Evolutionary conservation across 2,888 invertebrate genomes (phyloP), one percentile per base, ranked within the genome.

Genomic region (Cephus runcator): DNA sequence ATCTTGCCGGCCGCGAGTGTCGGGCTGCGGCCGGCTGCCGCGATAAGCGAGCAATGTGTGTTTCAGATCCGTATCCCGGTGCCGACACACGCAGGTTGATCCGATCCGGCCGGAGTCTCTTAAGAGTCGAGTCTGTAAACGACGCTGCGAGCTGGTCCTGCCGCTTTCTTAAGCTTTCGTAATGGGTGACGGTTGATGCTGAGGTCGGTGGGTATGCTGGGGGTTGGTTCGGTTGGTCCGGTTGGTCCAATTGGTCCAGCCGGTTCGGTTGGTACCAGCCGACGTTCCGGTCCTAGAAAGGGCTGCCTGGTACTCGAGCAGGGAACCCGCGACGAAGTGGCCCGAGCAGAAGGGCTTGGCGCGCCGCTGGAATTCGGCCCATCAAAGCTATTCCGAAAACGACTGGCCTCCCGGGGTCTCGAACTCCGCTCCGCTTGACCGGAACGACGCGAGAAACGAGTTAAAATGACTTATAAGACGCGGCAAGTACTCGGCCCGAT

Each of bases 1-100:
- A 80, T 80, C 78, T 79, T 35, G 31, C 76, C 76, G 76, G 36
- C 69, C 68, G 73, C 74, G 77, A 31, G 69, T 23, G 33, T 77
- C 74, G 74, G 56, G 30, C 77, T 34, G 76, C 73, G 75, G 74
- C 79, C 78, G 80, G 79, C 73, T 56, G 78, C 76, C 76, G 80
- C 79, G 87, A 87, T 87, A 86, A 87, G 82, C 80, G 79, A 83
- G 82, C 81, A 84, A 84, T 82, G 85, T 82, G 82, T 82, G 83
- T 82, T 79, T 79, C 82, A 80, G 83, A 83, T 83, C 81, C 77
- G 69, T 82, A 81, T 81, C 69, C 81, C 82, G 83, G 86, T 82
- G 82, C 82, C 80, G 83, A 79, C 84, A 78, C 80, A 83, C 81
- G 84, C 85, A 85, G 85, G 83, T 85, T 85, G 83, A 83, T 82